Evolutionary conservation across 2,888 invertebrate species (phyloP).

Genomic region (Panzeria rudis): DNA sequence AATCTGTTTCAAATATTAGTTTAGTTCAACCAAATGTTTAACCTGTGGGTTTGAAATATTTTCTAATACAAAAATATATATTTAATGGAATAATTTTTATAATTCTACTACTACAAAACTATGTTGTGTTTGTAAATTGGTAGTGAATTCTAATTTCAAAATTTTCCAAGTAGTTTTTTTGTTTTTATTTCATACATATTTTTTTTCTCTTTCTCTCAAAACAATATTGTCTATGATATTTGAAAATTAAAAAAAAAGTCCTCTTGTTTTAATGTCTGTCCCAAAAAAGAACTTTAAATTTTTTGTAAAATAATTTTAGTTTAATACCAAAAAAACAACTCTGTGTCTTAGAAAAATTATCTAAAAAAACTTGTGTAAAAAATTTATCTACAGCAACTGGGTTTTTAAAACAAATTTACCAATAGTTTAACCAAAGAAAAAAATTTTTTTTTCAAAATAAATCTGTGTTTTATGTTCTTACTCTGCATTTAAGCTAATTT

Average conservation of each 20-base stretch:
- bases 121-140: conserved; percentile 72
- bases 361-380: conserved; percentile 52
- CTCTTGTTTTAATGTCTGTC: conserved; percentile 71
- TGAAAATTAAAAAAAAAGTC: conserved; percentile 43
- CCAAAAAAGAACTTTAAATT: conserved; percentile 28
- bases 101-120: conserved; percentile 68
- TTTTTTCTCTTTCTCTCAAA: conserved; percentile 10
- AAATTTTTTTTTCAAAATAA: conserved; percentile 23
- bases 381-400: conserved; percentile 54
- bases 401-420: conserved; percentile 51
- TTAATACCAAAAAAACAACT: conserved; percentile 38
- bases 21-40: conserved; percentile 67
- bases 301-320: conserved; percentile 66
- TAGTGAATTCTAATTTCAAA: conserved; percentile 64
- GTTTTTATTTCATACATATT: not conserved
- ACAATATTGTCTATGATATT: conserved; percentile 50
- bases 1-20: conserved; percentile 52
- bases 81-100: conserved; percentile 24
- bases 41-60: conserved; percentile 61
- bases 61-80: conserved; percentile 50
- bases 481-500: conserved; percentile 59
- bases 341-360: conserved; percentile 62
- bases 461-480: conserved; percentile 70
- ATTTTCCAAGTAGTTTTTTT: conserved; percentile 62
- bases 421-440: conserved; percentile 64